A percentile compares a stretch with the other conserved stretches of the same genome.
Conservation (phyloP, 2,888 invertebrate species). For the Eretmocerus hayati region DNA sequence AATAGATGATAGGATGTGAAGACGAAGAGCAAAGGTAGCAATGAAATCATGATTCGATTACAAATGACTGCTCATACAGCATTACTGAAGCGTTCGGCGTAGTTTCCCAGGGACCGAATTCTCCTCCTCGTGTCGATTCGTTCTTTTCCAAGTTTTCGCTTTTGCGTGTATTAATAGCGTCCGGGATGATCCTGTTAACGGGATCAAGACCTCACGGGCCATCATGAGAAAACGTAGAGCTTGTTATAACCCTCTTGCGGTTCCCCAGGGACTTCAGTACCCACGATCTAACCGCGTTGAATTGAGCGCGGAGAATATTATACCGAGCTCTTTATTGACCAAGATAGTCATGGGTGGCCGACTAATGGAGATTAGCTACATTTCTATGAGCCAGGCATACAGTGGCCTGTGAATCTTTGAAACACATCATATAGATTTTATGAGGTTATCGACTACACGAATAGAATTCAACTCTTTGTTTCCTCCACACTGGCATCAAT, state of each 20-base stretch:
- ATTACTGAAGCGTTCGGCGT: not conserved
- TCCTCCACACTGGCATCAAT: no score
- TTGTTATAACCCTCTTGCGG: constrained; percentile 32
- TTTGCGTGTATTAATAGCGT: constrained; percentile 10
- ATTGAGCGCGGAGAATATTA: not conserved
- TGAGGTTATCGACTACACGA: no score
- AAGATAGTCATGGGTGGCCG: no score
- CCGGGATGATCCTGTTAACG: constrained; percentile 42
- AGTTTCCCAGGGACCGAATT: constrained; percentile 16
- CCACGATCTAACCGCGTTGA: not conserved
- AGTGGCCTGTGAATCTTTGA: no score
- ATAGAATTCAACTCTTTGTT: no score
- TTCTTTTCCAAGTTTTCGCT: not conserved
- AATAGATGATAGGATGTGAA: no score
- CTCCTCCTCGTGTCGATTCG: constrained; percentile 7
- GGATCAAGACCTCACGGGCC: constrained; percentile 41
- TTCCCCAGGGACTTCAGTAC: constrained; percentile 37
- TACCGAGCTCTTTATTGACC: no score
- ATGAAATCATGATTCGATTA: constrained; percentile 5
- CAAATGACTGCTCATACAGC: constrained; percentile 5
- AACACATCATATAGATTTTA: no score
- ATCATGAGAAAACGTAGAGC: constrained; percentile 30
- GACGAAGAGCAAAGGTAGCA: not conserved
- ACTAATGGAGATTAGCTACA: no score
- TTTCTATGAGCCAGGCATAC: no score